Evolutionary conservation across 2,113 vertebrate species (phyloP).

Genomic region (Ophthalmolycus amberensis): DNA sequence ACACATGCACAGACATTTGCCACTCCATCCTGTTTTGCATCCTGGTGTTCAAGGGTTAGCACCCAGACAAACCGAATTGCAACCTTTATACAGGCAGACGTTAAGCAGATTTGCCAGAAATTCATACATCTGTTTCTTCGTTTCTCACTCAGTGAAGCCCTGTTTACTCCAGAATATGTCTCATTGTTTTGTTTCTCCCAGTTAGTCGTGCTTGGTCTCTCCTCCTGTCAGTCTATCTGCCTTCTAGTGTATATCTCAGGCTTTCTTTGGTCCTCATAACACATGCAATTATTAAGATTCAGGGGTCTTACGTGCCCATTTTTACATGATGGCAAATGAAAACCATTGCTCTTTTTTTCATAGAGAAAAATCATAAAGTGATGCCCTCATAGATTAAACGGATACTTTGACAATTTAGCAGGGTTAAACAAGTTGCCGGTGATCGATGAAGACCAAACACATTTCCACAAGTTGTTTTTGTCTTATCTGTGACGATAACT

Average conservation of each 20-base stretch:
- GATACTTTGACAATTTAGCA: background rate
- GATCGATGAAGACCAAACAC: conserved; percentile 28
- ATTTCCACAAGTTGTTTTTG: conserved; percentile 11
- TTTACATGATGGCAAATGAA: conserved; percentile 2
- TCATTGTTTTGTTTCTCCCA: background rate
- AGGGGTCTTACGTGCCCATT: conserved; percentile 24
- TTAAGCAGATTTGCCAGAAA: conserved; percentile 9
- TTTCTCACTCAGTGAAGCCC: conserved; percentile 9
- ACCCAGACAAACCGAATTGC: conserved; percentile 20
- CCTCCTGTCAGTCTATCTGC: background rate
- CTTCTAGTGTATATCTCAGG: conserved; percentile 4
- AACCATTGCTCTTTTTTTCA: background rate
- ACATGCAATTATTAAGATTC: conserved; percentile 16
- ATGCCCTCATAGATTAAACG: background rate
- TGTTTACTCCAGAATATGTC: background rate
- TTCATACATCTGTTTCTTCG: background rate
- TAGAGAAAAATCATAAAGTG: background rate
- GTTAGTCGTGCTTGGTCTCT: background rate
- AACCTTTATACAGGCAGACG: conserved; percentile 27
- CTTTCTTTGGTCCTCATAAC: conserved; percentile 21
- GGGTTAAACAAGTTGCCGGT: background rate
- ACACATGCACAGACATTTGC: conserved; percentile 45
- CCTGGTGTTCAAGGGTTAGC: conserved; percentile 54
- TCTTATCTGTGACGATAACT: background rate
- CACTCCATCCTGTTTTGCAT: conserved; percentile 61